phyloP scores from a whole-genome alignment of 2,113 vertebrate genomes.

The Planiliza haematocheilus region DNA sequence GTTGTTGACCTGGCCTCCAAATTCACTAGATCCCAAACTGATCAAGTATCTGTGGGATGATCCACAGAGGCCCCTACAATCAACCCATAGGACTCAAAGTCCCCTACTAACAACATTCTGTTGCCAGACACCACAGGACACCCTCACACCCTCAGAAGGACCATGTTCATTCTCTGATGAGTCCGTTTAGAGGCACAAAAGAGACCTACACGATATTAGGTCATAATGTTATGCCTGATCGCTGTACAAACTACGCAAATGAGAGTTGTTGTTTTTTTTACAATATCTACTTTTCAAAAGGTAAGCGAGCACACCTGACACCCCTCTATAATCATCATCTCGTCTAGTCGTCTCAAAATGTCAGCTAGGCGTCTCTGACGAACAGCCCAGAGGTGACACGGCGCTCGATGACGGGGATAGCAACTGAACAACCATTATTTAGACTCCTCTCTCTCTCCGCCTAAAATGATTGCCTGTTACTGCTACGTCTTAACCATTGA shows the following conservation, averaged over 20 bases:
- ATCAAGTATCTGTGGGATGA: too few species aligned
- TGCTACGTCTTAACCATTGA: slow-evolving; percentile 48
- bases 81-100: too few species aligned
- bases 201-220: too few species aligned
- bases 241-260: background rate
- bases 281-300: background rate
- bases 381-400: slow-evolving; percentile 8
- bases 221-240: too few species aligned
- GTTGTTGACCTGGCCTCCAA: too few species aligned
- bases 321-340: slow-evolving; percentile 3
- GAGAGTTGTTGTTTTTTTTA: background rate
- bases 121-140: too few species aligned
- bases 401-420: slow-evolving; percentile 18
- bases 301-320: slow-evolving; percentile 4
- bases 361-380: background rate
- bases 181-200: too few species aligned
- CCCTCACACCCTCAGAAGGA: too few species aligned
- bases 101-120: too few species aligned
- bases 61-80: too few species aligned
- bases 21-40: too few species aligned
- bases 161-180: too few species aligned
- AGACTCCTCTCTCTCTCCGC: background rate
- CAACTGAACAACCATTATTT: slow-evolving; percentile 26
- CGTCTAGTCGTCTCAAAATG: slow-evolving; percentile 15
- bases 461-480: slow-evolving; percentile 43